phyloP scores from a whole-genome alignment of 1,140 invertebrate genomes.

The Trichomalopsis sarcophagae region DNA sequence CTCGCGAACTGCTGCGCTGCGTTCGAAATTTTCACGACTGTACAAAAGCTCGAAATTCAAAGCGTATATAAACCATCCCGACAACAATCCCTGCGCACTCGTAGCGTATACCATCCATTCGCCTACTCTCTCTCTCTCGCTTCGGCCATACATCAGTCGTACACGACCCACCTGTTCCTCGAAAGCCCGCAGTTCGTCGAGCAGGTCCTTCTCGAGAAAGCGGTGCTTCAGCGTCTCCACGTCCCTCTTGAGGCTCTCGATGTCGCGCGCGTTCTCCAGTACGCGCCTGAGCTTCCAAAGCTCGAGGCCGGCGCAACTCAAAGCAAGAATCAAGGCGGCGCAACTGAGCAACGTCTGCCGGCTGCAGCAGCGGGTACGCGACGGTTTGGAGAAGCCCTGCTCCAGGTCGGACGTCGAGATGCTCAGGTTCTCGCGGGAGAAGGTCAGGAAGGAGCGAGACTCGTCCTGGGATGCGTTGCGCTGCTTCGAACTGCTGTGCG shows the following conservation, averaged over 20 bases:
- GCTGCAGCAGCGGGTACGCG: conserved; percentile 15
- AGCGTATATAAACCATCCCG: background rate
- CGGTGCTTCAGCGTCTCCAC: conserved; percentile 67
- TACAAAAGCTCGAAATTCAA: background rate
- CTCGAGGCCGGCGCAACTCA: conserved; percentile 62
- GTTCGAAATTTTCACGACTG: background rate
- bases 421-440: conserved; percentile 69
- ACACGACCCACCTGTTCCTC: conserved; percentile 65
- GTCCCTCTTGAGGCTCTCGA: conserved; percentile 64
- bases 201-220: conserved; percentile 63
- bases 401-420: conserved; percentile 66
- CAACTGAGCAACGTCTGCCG: conserved; percentile 61
- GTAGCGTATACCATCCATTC: too few relatives aligned
- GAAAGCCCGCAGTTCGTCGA: conserved; percentile 68
- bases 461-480: conserved; percentile 58
- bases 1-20: too few relatives aligned
- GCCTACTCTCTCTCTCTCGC: background rate
- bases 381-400: conserved; percentile 57
- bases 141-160: background rate
- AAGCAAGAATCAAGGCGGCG: conserved; percentile 58
- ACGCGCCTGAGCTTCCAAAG: conserved; percentile 65
- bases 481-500: conserved; percentile 38
- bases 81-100: background rate
- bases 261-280: conserved; percentile 59
- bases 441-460: conserved; percentile 64